Conservation (phyloP, 1,140 invertebrate species). For the Heliconius eleuchia region DNA sequence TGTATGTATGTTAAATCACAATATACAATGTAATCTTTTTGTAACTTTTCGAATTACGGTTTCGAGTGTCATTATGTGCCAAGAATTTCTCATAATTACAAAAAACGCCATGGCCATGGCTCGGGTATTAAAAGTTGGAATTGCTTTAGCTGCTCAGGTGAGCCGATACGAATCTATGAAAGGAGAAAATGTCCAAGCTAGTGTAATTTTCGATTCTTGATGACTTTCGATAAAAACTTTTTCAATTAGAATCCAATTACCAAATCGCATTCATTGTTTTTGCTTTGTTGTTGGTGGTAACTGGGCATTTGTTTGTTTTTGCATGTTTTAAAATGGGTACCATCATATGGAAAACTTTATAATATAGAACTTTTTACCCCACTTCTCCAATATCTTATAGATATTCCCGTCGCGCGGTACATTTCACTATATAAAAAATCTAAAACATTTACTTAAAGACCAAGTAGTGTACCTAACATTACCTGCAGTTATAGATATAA, state of each 20-base stretch:
- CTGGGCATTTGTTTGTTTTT: not conserved
- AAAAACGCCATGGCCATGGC: constrained; percentile 47
- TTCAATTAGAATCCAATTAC: constrained; percentile 63
- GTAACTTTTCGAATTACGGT: constrained; percentile 65
- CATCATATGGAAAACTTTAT: not conserved
- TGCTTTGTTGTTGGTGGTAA: not conserved
- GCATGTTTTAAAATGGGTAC: no score
- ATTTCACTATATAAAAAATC: no score
- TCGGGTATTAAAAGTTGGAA: constrained; percentile 74
- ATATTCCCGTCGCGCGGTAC: no score
- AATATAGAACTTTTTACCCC: no score
- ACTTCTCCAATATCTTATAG: no score
- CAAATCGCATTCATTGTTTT: not conserved
- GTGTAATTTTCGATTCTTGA: constrained; percentile 66
- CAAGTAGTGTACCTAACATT: no score
- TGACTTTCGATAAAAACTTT: constrained; percentile 73
- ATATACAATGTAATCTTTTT: constrained; percentile 60
- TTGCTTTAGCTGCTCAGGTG: constrained; percentile 61
- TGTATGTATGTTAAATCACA: constrained; percentile 45
- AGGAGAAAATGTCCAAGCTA: constrained; percentile 56
- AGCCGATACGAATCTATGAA: constrained; percentile 66
- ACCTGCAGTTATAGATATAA: no score
- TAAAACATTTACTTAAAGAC: no score
- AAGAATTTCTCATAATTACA: constrained; percentile 56
- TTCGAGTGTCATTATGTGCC: constrained; percentile 56